Base-by-base conservation (phyloP, 2,113 vertebrate genomes). In the Motacilla alba region DNA sequence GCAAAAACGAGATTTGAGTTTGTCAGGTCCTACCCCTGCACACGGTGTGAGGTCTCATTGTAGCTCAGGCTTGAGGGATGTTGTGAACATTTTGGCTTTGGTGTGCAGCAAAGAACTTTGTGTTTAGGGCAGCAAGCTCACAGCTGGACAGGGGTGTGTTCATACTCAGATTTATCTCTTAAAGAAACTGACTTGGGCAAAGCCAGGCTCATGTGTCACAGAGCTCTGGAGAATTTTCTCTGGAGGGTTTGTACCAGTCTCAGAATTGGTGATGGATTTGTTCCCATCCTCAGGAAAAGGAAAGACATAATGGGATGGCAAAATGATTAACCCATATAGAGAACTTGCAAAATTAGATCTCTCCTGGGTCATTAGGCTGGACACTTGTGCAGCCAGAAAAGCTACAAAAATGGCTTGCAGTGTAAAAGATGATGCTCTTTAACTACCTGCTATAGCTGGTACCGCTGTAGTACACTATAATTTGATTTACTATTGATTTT, bases 401-500 rank as follows among this genome's bases (percentile, higher is more conserved):
- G 52, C 87, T 67, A 20, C 64, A 27, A 33, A 64, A 68, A 28
- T 44, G 17, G 16, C 44, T 56, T 47, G 19, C 46, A 10, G 19
- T 56, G 17, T 83, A 15, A 44, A 62, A 85, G 70, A 39, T 69
- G 17, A 55, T 27, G 10, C 50, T 28, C 39, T 26, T 49, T 53
- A 55, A 66, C 67, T 83, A 16, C 67, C 46, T 55, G 53, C 62
- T 82, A 2, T 50, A 55, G 62, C 30, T 56, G 31, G 59, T 60
- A 35, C 83, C 31, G 11, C 74, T 64, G 19, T 24, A 59, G 67
- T 10, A 39, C 49, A 12, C 58, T 70, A 1, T 83, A 67, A 86
- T 35, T 81, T 66, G 90, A 94, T 83, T 89, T 80, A 56, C 37
- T 74, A 2, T 66, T 18, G 9, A 26, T 87, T 72, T 88, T 70